These are phyloP conservation scores for Hetaerina americana DNA, from an alignment of 1,140 invertebrate species.

Conservation along the genomic window DNA sequence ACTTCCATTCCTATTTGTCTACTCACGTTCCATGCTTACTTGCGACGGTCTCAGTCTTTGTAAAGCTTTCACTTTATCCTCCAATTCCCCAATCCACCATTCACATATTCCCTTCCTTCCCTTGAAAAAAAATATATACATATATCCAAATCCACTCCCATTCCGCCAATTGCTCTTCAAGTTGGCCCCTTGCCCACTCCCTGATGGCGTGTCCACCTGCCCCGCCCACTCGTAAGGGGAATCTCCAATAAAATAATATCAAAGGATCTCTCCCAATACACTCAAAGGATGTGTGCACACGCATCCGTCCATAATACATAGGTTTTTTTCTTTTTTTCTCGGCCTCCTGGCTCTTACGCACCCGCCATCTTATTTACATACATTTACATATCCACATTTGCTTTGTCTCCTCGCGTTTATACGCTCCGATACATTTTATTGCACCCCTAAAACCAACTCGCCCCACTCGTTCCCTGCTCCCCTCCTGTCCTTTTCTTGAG, in stretches of 20 bases:
- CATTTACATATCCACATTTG: constrained; percentile 8
- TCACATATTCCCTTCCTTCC: too few species aligned
- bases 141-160: too few species aligned
- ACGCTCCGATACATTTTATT: constrained; percentile 4
- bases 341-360: too few species aligned
- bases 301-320: neutral
- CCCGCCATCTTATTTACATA: neutral
- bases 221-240: neutral
- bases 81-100: too few species aligned
- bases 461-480: neutral
- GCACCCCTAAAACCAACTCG: neutral
- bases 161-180: neutral
- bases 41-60: too few species aligned
- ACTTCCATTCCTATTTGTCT: too few species aligned
- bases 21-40: too few species aligned
- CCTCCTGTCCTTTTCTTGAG: neutral
- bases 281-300: neutral
- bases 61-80: too few species aligned
- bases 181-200: neutral
- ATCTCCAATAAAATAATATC: neutral
- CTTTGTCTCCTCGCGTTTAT: constrained; percentile 11
- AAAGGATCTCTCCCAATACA: neutral
- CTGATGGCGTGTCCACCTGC: too few species aligned
- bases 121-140: too few species aligned
- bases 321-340: neutral